Conservation (phyloP, 2,888 invertebrate genomes). For the Eudasyphora cyanicolor region DNA sequence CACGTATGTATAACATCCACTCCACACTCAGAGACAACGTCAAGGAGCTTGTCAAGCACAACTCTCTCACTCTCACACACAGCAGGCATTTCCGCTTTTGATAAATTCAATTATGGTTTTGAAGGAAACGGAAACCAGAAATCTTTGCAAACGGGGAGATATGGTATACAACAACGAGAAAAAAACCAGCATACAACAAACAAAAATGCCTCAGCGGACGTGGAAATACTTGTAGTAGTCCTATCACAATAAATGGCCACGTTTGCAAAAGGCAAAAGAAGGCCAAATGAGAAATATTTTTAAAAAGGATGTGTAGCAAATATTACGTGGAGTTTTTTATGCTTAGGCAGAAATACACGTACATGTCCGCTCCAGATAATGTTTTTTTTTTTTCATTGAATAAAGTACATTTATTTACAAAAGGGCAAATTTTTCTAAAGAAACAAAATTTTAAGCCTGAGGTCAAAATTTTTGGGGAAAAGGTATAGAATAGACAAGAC, state of each 20-base stretch:
- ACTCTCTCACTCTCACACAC: neutral
- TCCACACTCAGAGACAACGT: neutral
- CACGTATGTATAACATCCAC: neutral
- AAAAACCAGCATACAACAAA: no score
- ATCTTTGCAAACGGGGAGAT: slow-evolving; percentile 8
- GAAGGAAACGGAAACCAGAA: slow-evolving; percentile 33
- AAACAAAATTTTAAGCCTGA: no score
- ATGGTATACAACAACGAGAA: neutral
- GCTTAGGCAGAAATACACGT: no score
- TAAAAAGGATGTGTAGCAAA: slow-evolving; percentile 17
- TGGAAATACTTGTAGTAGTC: neutral
- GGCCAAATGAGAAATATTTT: neutral
- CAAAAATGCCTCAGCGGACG: neutral
- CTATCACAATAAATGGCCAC: neutral
- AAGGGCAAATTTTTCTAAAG: no score
- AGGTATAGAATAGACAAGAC: no score
- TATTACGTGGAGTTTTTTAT: neutral
- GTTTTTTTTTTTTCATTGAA: no score
- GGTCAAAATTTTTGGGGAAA: no score
- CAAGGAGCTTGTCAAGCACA: neutral
- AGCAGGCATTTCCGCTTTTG: slow-evolving; percentile 46
- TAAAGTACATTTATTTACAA: no score
- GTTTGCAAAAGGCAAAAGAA: neutral
- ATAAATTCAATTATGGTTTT: slow-evolving; percentile 32
- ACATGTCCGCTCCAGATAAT: no score